A percentile compares a stretch with the other conserved stretches of the same genome.
Conservation (phyloP, 2,113 vertebrate species). For the Scomber scombrus region DNA sequence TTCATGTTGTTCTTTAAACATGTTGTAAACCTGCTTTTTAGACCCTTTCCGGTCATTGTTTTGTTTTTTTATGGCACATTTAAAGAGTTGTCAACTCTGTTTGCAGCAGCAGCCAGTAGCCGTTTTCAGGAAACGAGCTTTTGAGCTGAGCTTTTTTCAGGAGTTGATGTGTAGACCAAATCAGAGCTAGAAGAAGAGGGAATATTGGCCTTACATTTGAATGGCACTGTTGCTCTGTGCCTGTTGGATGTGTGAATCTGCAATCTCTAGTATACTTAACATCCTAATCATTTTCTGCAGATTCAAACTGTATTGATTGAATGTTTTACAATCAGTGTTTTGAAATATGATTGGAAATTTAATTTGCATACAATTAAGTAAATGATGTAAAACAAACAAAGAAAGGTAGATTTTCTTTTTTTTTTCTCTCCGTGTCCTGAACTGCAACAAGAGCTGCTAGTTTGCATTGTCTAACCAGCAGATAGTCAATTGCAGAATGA, state of each 20-base stretch:
- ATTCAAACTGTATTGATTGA: background rate
- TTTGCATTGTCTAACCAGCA: constrained; percentile 63
- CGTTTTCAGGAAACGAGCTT: background rate
- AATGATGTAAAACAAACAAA: constrained; percentile 6
- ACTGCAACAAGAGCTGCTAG: constrained; percentile 25
- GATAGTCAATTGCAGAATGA: constrained; percentile 68
- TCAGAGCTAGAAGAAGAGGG: background rate
- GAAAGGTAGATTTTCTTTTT: background rate
- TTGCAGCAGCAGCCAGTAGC: background rate
- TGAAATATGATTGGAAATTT: background rate
- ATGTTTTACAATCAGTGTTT: background rate
- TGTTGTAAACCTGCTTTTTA: background rate
- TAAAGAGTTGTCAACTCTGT: background rate
- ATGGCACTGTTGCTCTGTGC: background rate
- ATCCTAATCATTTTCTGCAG: background rate
- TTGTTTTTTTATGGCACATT: background rate
- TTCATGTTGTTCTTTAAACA: background rate
- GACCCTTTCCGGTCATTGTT: background rate
- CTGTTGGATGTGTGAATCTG: too few species aligned
- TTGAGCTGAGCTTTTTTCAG: too few species aligned
- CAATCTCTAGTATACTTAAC: too few species aligned
- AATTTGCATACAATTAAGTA: constrained; percentile 1
- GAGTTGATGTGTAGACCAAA: background rate
- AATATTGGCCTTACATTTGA: background rate
- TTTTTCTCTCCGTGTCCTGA: background rate